Conservation (phyloP, 2,888 invertebrate species). For the Carabus problematicus region DNA sequence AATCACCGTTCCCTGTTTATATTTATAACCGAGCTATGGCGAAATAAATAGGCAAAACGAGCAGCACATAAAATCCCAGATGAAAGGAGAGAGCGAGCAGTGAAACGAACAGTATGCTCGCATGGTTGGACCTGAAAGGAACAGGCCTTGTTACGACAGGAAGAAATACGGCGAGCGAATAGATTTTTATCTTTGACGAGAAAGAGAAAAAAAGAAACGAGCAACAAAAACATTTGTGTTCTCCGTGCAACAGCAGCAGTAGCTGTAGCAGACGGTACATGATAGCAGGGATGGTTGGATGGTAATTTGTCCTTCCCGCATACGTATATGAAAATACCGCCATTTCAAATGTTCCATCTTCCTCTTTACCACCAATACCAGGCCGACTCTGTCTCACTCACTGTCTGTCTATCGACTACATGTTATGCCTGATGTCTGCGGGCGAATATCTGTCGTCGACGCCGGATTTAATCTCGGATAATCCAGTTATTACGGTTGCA, state of each 20-base stretch:
- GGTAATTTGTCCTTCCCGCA: constrained; percentile 11
- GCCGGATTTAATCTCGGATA: constrained; percentile 26
- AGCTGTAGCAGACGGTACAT: not conserved
- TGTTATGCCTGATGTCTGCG: constrained; percentile 17
- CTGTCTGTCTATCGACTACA: constrained; percentile 9
- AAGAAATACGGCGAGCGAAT: constrained; percentile 25
- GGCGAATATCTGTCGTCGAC: constrained; percentile 11
- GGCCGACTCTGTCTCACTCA: not conserved
- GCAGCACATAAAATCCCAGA: not conserved
- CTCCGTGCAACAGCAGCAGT: not conserved
- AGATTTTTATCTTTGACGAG: constrained; percentile 39
- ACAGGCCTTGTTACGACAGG: constrained; percentile 31
- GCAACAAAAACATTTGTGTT: constrained; percentile 14
- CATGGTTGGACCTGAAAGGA: constrained; percentile 38
- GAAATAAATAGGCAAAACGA: too few relatives aligned
- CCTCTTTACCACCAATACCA: too few relatives aligned
- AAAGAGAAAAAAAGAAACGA: constrained; percentile 18
- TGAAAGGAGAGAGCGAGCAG: constrained; percentile 1
- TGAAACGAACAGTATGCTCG: constrained; percentile 23
- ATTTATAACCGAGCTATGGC: too few relatives aligned
- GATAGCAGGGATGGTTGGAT: constrained; percentile 2
- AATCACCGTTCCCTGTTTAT: too few relatives aligned
- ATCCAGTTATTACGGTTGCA: constrained; percentile 28
- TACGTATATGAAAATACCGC: constrained; percentile 5
- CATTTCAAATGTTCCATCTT: not conserved